These are phyloP conservation scores for Canis aureus DNA, from an alignment of 2,113 vertebrate species.

Conservation along the genomic window DNA sequence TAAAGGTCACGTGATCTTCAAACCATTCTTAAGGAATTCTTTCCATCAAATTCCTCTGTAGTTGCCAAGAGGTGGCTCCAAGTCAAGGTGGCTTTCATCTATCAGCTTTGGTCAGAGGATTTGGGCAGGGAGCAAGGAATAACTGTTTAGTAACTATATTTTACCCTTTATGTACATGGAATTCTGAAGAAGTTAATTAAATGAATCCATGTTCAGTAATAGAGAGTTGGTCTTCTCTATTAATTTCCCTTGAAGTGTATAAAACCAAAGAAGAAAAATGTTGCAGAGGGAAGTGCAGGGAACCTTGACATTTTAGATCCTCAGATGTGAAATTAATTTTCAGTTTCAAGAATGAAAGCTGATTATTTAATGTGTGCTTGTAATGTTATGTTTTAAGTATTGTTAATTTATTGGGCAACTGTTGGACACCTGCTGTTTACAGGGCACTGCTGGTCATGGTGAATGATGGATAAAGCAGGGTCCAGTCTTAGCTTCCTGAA, in stretches of 20 bases:
- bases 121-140: not conserved
- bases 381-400: not conserved
- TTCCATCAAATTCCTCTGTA: not conserved
- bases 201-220: not conserved
- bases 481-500: not conserved
- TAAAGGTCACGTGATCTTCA: not conserved
- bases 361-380: not conserved
- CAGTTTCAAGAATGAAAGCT: slow-evolving; percentile 18
- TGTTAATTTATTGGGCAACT: not conserved
- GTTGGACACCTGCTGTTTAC: not conserved
- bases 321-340: slow-evolving; percentile 29
- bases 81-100: not conserved
- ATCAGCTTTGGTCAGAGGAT: not conserved
- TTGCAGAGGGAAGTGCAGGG: not conserved
- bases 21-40: not conserved
- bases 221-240: not conserved
- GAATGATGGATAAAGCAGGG: not conserved
- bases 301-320: not conserved
- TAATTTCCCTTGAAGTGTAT: not conserved
- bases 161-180: not conserved
- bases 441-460: not conserved
- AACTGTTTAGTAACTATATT: not conserved
- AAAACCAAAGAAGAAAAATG: not conserved
- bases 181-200: slow-evolving; percentile 27
- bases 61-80: not conserved